Percentiles rank a stretch among this genome's conserved stretches.
These are phyloP conservation scores for Strigops habroptila DNA, from an alignment of 2,113 vertebrate genomes.

Conservation along the genomic window DNA sequence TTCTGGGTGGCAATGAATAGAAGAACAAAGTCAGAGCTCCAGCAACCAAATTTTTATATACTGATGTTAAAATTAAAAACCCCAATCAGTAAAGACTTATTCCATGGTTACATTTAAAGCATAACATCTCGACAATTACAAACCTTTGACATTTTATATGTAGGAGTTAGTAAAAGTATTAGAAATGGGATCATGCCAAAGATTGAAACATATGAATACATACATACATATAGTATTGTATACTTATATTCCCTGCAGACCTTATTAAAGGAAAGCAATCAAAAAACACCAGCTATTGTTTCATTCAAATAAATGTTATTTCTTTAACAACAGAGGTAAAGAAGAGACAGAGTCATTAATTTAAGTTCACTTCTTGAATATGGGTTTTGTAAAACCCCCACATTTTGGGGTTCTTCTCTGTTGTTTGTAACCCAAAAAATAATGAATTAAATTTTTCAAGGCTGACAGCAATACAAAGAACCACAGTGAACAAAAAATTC, in stretches of 20 bases:
- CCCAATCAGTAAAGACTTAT: neutral
- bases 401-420: neutral
- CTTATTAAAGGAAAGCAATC: neutral
- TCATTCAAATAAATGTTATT: neutral
- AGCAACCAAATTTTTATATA: neutral
- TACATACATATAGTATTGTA: neutral
- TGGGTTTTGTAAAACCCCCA: neutral
- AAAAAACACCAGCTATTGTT: neutral
- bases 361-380: neutral
- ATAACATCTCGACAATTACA: neutral
- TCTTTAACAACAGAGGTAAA: neutral
- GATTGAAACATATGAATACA: neutral
- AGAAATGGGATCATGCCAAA: neutral
- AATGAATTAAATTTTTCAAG: neutral
- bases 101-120: neutral
- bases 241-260: neutral
- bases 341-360: neutral
- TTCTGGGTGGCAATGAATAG: neutral
- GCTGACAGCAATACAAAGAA: neutral
- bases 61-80: neutral
- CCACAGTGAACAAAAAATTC: neutral
- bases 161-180: neutral
- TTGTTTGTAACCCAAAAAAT: neutral
- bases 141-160: neutral
- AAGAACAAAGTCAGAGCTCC: neutral